A percentile compares a stretch with the other conserved stretches of the same genome.
Conservation (phyloP, 2,888 invertebrate genomes). For the Neuroscelio doddi region DNA sequence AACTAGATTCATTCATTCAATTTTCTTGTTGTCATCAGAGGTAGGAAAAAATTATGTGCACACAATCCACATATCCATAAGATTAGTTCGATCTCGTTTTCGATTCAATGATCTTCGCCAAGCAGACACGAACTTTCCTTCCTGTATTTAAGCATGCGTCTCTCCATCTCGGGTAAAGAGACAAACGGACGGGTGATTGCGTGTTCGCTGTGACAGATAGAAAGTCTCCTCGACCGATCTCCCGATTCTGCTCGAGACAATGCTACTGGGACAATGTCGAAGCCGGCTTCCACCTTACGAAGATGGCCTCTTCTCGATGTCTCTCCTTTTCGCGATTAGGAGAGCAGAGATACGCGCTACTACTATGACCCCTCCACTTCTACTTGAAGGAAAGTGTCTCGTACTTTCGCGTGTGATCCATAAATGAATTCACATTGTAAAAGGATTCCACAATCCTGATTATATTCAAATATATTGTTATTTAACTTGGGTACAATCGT, state of each 20-base stretch:
- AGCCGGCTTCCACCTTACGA: slow-evolving; percentile 30
- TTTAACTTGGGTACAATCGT: slow-evolving; percentile 17
- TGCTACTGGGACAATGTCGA: slow-evolving; percentile 28
- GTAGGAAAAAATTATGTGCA: neutral
- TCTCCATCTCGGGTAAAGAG: slow-evolving; percentile 40
- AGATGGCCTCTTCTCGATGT: slow-evolving; percentile 23
- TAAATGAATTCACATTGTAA: slow-evolving; percentile 22
- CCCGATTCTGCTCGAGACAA: slow-evolving; percentile 35
- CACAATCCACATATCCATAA: slow-evolving; percentile 15
- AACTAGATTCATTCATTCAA: too few species aligned
- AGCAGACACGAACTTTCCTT: slow-evolving; percentile 52
- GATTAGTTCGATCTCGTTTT: slow-evolving; percentile 47
- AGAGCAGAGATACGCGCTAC: slow-evolving; percentile 7
- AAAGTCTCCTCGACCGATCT: slow-evolving; percentile 58
- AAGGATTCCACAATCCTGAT: slow-evolving; percentile 12
- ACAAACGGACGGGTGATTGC: slow-evolving; percentile 52
- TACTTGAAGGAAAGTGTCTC: slow-evolving; percentile 29
- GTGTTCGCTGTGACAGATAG: slow-evolving; percentile 56
- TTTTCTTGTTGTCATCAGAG: slow-evolving; percentile 1
- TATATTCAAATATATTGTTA: slow-evolving; percentile 13
- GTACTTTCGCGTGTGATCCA: slow-evolving; percentile 21
- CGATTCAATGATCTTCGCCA: slow-evolving; percentile 45
- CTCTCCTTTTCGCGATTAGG: slow-evolving; percentile 30
- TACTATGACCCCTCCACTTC: slow-evolving; percentile 18
- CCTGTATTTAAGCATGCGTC: slow-evolving; percentile 61